These are phyloP conservation scores for Phylloscopus collybita DNA, from an alignment of 2,797 vertebrate genomes.

Conservation along the genomic window DNA sequence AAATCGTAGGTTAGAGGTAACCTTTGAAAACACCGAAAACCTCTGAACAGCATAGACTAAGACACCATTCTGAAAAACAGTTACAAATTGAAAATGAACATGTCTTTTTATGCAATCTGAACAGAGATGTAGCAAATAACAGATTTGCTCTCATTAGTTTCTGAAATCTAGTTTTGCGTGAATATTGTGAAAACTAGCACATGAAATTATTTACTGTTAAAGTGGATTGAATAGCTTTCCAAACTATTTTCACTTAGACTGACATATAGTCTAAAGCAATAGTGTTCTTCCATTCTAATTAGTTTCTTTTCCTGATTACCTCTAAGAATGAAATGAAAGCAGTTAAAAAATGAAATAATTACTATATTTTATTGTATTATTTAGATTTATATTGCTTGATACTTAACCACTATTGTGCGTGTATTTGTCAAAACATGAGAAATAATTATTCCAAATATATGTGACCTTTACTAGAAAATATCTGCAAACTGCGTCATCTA, in stretches of 20 bases:
- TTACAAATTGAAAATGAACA: neutral
- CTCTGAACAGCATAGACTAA: neutral
- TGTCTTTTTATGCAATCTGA: neutral
- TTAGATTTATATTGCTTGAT: constrained; percentile 50
- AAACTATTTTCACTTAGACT: neutral
- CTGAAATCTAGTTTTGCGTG: neutral
- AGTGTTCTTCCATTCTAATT: neutral
- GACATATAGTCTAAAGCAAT: neutral
- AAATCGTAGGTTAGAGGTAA: neutral
- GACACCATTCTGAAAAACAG: neutral
- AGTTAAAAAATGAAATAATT: constrained; percentile 38
- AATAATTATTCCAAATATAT: constrained; percentile 67
- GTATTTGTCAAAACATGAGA: constrained; percentile 65
- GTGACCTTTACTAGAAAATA: constrained; percentile 58
- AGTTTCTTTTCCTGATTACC: neutral
- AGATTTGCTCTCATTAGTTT: neutral
- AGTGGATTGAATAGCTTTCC: neutral
- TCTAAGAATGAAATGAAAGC: neutral
- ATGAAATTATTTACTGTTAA: neutral
- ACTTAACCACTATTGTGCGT: constrained; percentile 1
- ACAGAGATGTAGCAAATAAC: neutral
- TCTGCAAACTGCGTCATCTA: constrained; percentile 36
- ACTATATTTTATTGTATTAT: neutral
- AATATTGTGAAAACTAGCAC: neutral
- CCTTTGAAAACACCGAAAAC: neutral